Base-by-base conservation (phyloP, 35 echinoderm and acorn worm species). In the Stichopus chloronotus region DNA sequence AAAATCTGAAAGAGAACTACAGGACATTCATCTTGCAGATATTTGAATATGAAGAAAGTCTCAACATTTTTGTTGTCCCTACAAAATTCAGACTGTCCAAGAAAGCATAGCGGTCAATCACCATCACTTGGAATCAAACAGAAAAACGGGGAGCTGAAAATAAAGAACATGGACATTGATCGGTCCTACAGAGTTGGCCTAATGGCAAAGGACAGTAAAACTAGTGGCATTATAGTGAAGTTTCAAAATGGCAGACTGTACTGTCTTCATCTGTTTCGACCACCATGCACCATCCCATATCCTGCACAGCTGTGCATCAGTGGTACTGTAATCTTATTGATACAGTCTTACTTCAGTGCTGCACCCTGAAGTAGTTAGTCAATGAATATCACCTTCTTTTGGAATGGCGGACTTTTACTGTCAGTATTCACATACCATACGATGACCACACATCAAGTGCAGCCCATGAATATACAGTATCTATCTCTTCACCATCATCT, bases 201-300 rank as follows among this genome's bases (percentile, higher is more conserved):
- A 71, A 71, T n/a, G n/a, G 11, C 65, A 71, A 71, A 71, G 65
- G 65, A 71, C 65, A 13, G 65, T 71, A 71, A 71, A 71, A 71
- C 4, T 13, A 71, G 65, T 1, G 65, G 1, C 65, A 71, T 71
- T n/a, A 71, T 71, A 13, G 65, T 71, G 4, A 71, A 71, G 65
- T 71, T 76, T 76, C 72, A 76, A 76, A 76, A 76, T 76, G 72
- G 72, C 72, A 76, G 72, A 76, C 72, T 76, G 6, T 17, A 5
- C 8, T 17, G 25, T 76, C 72, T 17, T 17, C 6, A 76, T 76
- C 72, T 76, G 72, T 24, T 76, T 21, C 72, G 10, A 76, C 72
- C 72, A 76, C 25, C 72, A 76, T 76, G 10, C 72, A 24, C 25
- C 72, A 4, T 76, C 9, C 19, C 72, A 76, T 17, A 76, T 17